Conservation (phyloP, 2,888 invertebrate genomes). For the Pediacus dermestoides region DNA sequence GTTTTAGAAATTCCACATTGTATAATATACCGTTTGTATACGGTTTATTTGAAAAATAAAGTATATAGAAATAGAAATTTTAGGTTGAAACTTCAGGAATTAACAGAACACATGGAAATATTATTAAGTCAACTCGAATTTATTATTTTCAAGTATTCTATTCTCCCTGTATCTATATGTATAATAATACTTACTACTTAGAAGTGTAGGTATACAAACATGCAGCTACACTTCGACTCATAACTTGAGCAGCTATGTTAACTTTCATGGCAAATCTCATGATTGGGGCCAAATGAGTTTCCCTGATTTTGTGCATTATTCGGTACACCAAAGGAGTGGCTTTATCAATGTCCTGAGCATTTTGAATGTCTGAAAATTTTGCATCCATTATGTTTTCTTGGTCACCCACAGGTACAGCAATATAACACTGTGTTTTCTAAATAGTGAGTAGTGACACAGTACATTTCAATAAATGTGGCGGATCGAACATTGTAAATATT, state of each 20-base stretch:
- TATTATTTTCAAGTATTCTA: too few species aligned
- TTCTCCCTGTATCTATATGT: too few species aligned
- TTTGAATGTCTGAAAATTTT: constrained; percentile 11
- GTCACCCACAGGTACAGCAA: constrained; percentile 6
- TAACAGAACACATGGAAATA: too few species aligned
- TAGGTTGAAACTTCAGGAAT: too few species aligned
- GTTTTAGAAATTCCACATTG: too few species aligned
- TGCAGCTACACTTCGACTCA: constrained; percentile 16
- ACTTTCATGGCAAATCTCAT: constrained; percentile 29
- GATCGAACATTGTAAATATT: constrained; percentile 13
- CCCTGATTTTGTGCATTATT: constrained; percentile 20
- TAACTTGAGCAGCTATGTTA: constrained; percentile 22
- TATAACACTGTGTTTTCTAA: constrained; percentile 20
- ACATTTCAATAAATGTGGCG: constrained; percentile 15
- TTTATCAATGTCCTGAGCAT: constrained; percentile 16
- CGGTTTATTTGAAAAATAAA: too few species aligned
- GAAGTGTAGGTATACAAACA: constrained; percentile 19
- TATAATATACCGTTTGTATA: too few species aligned
- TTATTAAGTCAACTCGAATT: too few species aligned
- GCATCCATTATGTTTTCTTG: constrained; percentile 11
- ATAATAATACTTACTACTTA: too few species aligned
- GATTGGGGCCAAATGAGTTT: constrained; percentile 21
- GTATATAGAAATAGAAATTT: too few species aligned
- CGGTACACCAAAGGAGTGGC: constrained; percentile 16
- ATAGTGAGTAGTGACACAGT: constrained; percentile 15